Conservation (phyloP, 92 coral and sea anemone genomes). For the Chrysogorgia sp. region DNA sequence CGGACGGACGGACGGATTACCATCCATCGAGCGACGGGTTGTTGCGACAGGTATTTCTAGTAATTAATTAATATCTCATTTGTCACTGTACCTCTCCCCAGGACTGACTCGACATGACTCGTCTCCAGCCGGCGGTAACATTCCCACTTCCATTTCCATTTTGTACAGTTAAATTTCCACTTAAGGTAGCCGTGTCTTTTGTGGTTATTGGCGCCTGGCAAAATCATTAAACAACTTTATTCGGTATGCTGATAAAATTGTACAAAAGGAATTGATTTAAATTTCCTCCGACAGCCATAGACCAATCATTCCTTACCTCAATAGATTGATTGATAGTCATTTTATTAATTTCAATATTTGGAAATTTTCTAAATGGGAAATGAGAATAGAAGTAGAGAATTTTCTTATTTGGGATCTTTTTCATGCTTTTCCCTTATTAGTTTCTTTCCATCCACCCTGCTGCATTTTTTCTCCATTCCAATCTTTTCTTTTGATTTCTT, state of each 20-base stretch:
- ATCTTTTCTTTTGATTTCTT: background rate
- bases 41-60: no score
- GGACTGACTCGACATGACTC: conserved; percentile 73
- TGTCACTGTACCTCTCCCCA: conserved; percentile 88
- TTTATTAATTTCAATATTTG: conserved; percentile 81
- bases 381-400: background rate
- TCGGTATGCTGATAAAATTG: background rate
- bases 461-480: no score
- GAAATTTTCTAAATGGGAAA: conserved; percentile 65
- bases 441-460: background rate
- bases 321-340: conserved; percentile 95
- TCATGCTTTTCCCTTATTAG: background rate
- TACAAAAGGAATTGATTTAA: background rate
- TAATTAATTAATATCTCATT: no score
- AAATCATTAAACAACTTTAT: background rate
- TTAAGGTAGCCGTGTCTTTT: conserved; percentile 77
- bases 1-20: no score
- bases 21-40: no score
- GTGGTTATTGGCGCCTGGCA: conserved; percentile 92
- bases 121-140: conserved; percentile 78
- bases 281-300: background rate
- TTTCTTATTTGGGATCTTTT: background rate
- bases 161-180: conserved; percentile 76
- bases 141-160: conserved; percentile 91
- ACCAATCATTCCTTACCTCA: conserved; percentile 65